These are phyloP conservation scores for Macrosoma leucophasiata DNA, from an alignment of 2,888 invertebrate genomes.

Conservation along the genomic window DNA sequence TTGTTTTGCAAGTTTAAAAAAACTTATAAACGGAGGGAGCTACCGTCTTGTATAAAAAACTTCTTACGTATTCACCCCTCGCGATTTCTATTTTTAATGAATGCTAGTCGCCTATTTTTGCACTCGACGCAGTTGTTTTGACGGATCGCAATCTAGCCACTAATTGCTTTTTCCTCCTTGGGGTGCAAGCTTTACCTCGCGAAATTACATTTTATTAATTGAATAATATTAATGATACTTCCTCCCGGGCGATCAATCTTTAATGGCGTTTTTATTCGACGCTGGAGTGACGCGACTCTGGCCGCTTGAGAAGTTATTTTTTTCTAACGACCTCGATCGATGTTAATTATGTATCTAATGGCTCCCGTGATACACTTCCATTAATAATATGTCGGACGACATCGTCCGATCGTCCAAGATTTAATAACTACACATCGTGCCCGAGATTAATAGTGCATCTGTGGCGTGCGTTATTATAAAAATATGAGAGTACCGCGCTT, in stretches of 20 bases:
- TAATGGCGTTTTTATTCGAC: slow-evolving; percentile 73
- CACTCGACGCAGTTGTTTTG: slow-evolving; percentile 72
- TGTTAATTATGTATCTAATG: slow-evolving; percentile 73
- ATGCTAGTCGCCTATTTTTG: slow-evolving; percentile 66
- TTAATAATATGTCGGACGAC: slow-evolving; percentile 67
- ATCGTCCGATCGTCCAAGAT: slow-evolving; percentile 60
- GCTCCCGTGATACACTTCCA: slow-evolving; percentile 75
- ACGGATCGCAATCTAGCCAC: slow-evolving; percentile 75
- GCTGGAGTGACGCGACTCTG: slow-evolving; percentile 55
- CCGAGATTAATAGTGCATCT: slow-evolving; percentile 69
- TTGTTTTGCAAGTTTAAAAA: slow-evolving; percentile 61
- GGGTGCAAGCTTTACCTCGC: slow-evolving; percentile 65
- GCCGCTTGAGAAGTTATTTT: slow-evolving; percentile 48
- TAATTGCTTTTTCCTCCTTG: slow-evolving; percentile 74
- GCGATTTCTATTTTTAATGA: slow-evolving; percentile 72
- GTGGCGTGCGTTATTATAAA: slow-evolving; percentile 58
- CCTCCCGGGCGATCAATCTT: slow-evolving; percentile 69
- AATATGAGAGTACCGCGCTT: slow-evolving; percentile 37
- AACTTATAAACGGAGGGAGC: slow-evolving; percentile 59
- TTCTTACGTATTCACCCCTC: slow-evolving; percentile 75
- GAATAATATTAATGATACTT: slow-evolving; percentile 76
- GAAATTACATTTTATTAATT: slow-evolving; percentile 75
- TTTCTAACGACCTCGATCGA: slow-evolving; percentile 56
- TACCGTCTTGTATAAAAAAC: slow-evolving; percentile 74
- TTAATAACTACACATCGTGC: slow-evolving; percentile 62